phyloP scores from a whole-genome alignment of 2,113 vertebrate species.

The Hemichromis elongatus region DNA sequence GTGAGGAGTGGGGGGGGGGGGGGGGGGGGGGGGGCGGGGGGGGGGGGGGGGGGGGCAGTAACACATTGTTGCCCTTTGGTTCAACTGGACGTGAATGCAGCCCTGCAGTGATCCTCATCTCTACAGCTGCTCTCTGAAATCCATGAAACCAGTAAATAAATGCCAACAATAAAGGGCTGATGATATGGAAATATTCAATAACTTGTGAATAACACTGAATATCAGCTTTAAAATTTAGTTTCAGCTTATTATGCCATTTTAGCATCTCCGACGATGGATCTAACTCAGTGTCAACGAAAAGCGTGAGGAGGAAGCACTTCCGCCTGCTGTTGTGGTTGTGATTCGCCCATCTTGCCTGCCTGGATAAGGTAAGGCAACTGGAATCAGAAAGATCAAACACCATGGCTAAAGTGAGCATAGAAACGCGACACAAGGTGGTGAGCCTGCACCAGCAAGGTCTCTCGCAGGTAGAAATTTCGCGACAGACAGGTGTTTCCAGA shows the following conservation, averaged over 20 bases:
- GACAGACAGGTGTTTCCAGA: constrained; percentile 3
- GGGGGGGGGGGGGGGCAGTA: background rate
- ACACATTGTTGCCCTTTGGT: background rate
- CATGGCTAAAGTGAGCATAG: background rate
- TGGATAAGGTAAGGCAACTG: background rate
- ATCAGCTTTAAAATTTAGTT: background rate
- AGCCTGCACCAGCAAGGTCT: background rate
- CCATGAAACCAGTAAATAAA: background rate
- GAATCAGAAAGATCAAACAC: background rate
- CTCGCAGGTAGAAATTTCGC: background rate
- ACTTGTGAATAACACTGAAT: background rate
- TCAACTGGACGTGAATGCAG: background rate
- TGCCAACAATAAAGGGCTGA: background rate
- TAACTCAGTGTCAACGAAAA: background rate
- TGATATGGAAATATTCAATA: background rate
- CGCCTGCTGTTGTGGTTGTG: background rate
- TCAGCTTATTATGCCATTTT: background rate
- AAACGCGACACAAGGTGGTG: background rate
- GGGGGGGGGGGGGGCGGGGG: too few relatives aligned
- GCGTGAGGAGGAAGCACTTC: background rate
- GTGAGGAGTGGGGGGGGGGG: too few relatives aligned
- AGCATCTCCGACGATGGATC: background rate
- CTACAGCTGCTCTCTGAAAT: background rate
- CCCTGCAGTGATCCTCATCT: background rate
- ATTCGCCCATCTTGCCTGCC: background rate